Conservation (phyloP, 2,797 vertebrate genomes). For the Hypotaenidia philippensis region DNA sequence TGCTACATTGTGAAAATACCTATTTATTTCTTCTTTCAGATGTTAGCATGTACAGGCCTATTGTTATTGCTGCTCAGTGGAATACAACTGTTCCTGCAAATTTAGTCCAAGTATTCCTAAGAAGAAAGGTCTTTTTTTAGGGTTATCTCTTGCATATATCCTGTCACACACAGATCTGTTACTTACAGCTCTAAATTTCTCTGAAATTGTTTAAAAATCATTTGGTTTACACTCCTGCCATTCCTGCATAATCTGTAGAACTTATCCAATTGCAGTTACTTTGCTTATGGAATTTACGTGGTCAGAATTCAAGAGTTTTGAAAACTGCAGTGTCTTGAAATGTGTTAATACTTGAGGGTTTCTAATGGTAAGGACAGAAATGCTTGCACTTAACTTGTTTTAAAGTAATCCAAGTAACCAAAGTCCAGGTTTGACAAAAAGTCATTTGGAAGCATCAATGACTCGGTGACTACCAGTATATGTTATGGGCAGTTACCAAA, state of each 20-base stretch:
- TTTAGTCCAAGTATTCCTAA: neutral
- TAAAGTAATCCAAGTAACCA: conserved; percentile 15
- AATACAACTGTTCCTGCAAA: neutral
- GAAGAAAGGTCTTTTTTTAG: neutral
- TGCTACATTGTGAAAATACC: conserved; percentile 25
- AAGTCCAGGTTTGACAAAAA: neutral
- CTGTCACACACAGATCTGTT: conserved; percentile 12
- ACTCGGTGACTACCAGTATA: neutral
- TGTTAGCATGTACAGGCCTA: neutral
- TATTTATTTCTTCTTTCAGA: conserved; percentile 42
- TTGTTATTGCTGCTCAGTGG: neutral
- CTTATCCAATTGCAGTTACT: neutral
- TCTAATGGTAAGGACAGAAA: conserved; percentile 34
- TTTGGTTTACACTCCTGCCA: neutral
- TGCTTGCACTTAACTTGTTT: neutral
- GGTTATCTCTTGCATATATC: conserved; percentile 15
- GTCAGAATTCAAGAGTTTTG: neutral
- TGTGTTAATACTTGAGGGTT: neutral
- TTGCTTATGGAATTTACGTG: neutral
- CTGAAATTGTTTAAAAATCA: conserved; percentile 50
- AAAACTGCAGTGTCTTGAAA: neutral
- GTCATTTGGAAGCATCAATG: neutral
- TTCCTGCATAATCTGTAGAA: neutral
- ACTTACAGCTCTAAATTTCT: conserved; percentile 51
- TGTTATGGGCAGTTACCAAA: neutral